A percentile compares a stretch with the other conserved stretches of the same genome.
These are phyloP conservation scores for Drosophila yakuba DNA, from an alignment of 1,140 invertebrate genomes.

Conservation along the genomic window DNA sequence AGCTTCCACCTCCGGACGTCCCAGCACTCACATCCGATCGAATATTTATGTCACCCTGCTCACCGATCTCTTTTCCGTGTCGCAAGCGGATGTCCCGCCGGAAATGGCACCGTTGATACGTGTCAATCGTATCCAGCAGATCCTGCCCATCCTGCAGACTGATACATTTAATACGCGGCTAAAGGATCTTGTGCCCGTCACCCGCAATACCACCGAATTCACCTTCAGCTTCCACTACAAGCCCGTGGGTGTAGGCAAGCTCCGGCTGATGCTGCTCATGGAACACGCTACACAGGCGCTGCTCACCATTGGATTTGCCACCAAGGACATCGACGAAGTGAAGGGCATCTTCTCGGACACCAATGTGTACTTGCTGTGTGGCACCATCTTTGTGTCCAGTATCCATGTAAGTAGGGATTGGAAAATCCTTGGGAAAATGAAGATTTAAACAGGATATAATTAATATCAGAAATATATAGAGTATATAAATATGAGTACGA, in stretches of 20 bases:
- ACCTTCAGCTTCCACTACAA: conserved; percentile 87
- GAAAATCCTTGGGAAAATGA: too few species aligned
- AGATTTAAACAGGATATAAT: too few species aligned
- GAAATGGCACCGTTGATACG: conserved; percentile 87
- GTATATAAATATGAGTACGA: neutral
- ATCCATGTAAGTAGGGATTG: conserved; percentile 92
- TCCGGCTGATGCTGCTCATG: conserved; percentile 92
- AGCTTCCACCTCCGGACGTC: neutral
- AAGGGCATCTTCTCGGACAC: conserved; percentile 98
- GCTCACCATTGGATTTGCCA: conserved; percentile 92
- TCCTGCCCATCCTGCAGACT: conserved; percentile 93
- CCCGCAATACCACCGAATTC: conserved; percentile 86
- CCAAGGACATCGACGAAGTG: conserved; percentile 98
- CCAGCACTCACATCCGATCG: conserved; percentile 87
- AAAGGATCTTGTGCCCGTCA: conserved; percentile 89
- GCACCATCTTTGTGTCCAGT: conserved; percentile 96
- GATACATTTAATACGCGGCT: conserved; percentile 92
- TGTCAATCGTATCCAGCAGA: conserved; percentile 88
- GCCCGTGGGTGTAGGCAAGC: conserved; percentile 89
- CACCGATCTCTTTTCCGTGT: conserved; percentile 87
- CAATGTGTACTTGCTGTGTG: conserved; percentile 95
- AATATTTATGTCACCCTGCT: conserved; percentile 88
- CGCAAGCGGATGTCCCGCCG: conserved; percentile 86
- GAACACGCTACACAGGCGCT: conserved; percentile 91
- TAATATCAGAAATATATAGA: too few species aligned